These are phyloP conservation scores for Sarcophaga peregrina DNA, from an alignment of 1,140 invertebrate species.

Conservation along the genomic window DNA sequence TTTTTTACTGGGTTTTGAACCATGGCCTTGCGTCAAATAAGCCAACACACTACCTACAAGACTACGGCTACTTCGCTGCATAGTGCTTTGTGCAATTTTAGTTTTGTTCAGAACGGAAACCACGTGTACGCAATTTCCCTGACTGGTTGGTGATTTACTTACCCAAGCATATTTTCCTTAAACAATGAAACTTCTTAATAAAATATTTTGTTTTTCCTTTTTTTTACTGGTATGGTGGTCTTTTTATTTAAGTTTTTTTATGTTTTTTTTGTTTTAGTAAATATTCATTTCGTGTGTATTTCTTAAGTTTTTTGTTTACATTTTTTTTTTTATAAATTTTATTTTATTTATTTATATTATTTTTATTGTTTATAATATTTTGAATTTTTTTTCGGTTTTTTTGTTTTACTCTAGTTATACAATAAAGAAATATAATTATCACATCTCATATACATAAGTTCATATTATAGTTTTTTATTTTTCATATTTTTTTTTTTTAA, in stretches of 20 bases:
- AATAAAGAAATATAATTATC: conserved; percentile 41
- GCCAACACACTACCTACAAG: too few relatives aligned
- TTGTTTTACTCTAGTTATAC: conserved; percentile 30
- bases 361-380: background rate
- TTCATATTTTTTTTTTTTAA: too few relatives aligned
- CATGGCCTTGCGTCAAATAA: too few relatives aligned
- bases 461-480: conserved; percentile 26
- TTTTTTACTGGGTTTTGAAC: too few relatives aligned
- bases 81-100: background rate
- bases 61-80: too few relatives aligned
- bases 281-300: too few relatives aligned
- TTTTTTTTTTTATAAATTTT: background rate
- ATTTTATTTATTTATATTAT: background rate
- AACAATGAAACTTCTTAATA: background rate
- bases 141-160: background rate
- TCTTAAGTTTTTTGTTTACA: too few relatives aligned
- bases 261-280: too few relatives aligned
- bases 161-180: background rate
- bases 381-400: conserved; percentile 3
- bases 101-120: background rate
- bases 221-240: conserved; percentile 8
- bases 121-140: background rate
- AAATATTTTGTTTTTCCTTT: too few relatives aligned
- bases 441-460: conserved; percentile 42
- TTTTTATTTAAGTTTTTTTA: too few relatives aligned